These are phyloP conservation scores for Monodelphis domestica DNA, from an alignment of 2,797 vertebrate genomes.

Conservation along the genomic window DNA sequence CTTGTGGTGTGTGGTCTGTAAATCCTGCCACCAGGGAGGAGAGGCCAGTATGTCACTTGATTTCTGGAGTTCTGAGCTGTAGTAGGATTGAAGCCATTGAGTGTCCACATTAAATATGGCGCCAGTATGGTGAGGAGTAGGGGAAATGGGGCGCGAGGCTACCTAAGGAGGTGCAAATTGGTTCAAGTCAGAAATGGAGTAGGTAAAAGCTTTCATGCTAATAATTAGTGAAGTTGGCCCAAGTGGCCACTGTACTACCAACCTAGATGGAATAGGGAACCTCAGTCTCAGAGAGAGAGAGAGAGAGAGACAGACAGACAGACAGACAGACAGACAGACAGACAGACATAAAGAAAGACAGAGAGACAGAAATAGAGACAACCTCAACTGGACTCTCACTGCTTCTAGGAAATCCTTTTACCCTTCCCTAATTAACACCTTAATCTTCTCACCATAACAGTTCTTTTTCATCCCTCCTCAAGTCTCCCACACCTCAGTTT, in stretches of 20 bases:
- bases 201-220: neutral
- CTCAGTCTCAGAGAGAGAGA: fast-evolving
- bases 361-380: too few relatives aligned
- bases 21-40: neutral
- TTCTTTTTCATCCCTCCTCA: too few relatives aligned
- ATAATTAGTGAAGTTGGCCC: neutral
- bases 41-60: neutral
- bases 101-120: neutral
- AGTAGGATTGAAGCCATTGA: neutral
- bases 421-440: too few relatives aligned
- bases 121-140: neutral
- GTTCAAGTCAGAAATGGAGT: neutral
- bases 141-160: neutral
- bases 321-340: too few relatives aligned
- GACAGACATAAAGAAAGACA: too few relatives aligned
- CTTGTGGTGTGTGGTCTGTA: neutral
- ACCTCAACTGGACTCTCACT: too few relatives aligned
- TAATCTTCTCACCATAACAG: too few relatives aligned
- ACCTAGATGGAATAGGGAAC: neutral
- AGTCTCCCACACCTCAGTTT: too few relatives aligned
- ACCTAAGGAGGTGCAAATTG: neutral
- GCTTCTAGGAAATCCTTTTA: too few relatives aligned
- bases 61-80: neutral
- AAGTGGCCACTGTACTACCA: neutral
- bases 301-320: too few relatives aligned